These are phyloP conservation scores for Lepilemur septentrionalis DNA, from an alignment of 2,797 vertebrate species.

Conservation along the genomic window DNA sequence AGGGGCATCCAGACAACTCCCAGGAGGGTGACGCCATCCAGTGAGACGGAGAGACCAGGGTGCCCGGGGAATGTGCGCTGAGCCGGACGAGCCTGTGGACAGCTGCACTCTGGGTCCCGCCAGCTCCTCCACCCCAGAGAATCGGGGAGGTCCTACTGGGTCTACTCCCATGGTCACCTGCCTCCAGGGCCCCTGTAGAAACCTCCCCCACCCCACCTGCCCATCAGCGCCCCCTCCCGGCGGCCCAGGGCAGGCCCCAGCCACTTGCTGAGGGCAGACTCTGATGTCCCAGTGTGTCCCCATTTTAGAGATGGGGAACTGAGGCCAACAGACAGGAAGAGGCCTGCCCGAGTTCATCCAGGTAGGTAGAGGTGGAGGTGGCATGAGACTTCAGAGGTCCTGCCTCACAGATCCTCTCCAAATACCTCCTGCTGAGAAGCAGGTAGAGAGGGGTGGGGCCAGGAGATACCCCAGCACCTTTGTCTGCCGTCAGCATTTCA, in stretches of 20 bases:
- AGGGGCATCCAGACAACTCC: neutral
- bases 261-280: neutral
- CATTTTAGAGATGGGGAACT: neutral
- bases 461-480: accelerated
- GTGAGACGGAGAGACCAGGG: neutral
- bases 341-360: neutral
- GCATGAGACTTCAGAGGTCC: neutral
- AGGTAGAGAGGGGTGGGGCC: neutral
- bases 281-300: neutral
- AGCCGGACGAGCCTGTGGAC: neutral
- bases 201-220: neutral
- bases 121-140: neutral
- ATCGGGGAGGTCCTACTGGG: neutral
- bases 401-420: neutral
- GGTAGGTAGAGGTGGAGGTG: neutral
- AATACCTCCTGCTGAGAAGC: neutral
- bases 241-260: neutral
- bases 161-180: neutral
- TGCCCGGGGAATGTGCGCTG: neutral
- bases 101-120: no score
- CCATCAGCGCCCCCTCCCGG: slow-evolving; percentile 30
- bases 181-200: neutral
- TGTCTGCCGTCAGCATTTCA: neutral
- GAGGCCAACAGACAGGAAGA: neutral
- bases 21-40: neutral